Conservation (phyloP, 2,888 invertebrate species). For the Andrena hattorfiana region DNA sequence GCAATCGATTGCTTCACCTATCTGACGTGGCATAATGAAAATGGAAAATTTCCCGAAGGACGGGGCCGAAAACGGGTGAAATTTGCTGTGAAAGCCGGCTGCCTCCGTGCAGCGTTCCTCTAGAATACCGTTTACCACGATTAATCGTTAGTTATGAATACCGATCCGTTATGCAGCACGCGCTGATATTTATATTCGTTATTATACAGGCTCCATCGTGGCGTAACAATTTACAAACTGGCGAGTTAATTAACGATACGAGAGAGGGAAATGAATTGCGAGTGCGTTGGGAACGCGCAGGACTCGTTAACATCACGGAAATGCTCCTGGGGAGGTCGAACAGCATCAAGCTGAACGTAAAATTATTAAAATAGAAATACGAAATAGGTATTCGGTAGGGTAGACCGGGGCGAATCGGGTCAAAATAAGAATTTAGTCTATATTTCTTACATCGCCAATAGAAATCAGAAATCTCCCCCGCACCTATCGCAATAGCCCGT, state of each 20-base stretch:
- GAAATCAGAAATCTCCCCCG: too few species aligned
- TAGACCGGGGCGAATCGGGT: too few species aligned
- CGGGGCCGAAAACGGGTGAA: constrained; percentile 10
- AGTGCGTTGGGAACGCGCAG: background rate
- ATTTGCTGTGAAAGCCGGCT: constrained; percentile 18
- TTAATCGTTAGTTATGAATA: background rate
- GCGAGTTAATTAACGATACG: constrained; percentile 1
- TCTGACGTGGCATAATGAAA: constrained; percentile 19
- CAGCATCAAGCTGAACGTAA: background rate
- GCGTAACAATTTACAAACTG: constrained; percentile 15
- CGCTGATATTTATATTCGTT: background rate
- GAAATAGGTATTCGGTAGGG: background rate
- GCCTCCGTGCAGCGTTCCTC: background rate
- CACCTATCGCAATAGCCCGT: too few species aligned
- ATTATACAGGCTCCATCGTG: background rate
- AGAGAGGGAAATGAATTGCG: background rate
- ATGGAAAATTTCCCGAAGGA: constrained; percentile 25
- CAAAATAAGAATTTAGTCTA: too few species aligned
- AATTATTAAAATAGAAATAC: background rate
- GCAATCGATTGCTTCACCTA: constrained; percentile 29
- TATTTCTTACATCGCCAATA: too few species aligned
- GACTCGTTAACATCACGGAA: background rate
- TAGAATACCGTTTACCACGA: background rate
- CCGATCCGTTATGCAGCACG: constrained; percentile 1
- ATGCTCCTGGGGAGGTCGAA: background rate